These are phyloP conservation scores for Acanthoscelides obtectus DNA, from an alignment of 2,888 invertebrate genomes.

Conservation along the genomic window DNA sequence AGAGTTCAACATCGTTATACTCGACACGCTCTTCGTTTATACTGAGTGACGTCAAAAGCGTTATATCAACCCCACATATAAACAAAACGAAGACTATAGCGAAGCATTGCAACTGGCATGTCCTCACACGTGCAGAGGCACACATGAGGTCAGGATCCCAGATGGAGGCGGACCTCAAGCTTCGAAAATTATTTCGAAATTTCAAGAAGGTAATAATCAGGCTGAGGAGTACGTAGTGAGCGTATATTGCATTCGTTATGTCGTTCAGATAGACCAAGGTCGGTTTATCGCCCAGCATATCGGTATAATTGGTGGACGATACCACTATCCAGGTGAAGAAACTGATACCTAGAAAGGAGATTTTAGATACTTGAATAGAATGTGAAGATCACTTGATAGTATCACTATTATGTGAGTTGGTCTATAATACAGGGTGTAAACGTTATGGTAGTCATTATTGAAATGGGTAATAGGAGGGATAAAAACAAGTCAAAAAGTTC, in stretches of 20 bases:
- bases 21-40: too few relatives aligned
- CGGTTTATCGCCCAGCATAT: slow-evolving; percentile 27
- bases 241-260: slow-evolving; percentile 38
- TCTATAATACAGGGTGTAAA: too few relatives aligned
- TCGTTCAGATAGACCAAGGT: slow-evolving; percentile 36
- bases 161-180: slow-evolving; percentile 31
- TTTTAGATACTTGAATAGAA: too few relatives aligned
- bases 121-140: slow-evolving; percentile 36
- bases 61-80: neutral
- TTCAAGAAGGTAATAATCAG: slow-evolving; percentile 31
- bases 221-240: slow-evolving; percentile 32
- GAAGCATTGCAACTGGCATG: slow-evolving; percentile 27
- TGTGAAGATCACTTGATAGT: too few relatives aligned
- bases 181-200: slow-evolving; percentile 30
- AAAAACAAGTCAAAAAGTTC: too few relatives aligned
- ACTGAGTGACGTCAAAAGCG: neutral
- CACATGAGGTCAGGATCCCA: slow-evolving; percentile 33
- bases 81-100: slow-evolving; percentile 26
- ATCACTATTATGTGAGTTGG: too few relatives aligned
- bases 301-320: slow-evolving; percentile 28
- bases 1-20: too few relatives aligned
- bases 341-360: too few relatives aligned
- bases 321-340: slow-evolving; percentile 27
- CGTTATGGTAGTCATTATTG: too few relatives aligned
- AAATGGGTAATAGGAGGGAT: too few relatives aligned